Evolutionary conservation across 2,797 vertebrate species (phyloP).

Genomic region (Selene dorsalis): DNA sequence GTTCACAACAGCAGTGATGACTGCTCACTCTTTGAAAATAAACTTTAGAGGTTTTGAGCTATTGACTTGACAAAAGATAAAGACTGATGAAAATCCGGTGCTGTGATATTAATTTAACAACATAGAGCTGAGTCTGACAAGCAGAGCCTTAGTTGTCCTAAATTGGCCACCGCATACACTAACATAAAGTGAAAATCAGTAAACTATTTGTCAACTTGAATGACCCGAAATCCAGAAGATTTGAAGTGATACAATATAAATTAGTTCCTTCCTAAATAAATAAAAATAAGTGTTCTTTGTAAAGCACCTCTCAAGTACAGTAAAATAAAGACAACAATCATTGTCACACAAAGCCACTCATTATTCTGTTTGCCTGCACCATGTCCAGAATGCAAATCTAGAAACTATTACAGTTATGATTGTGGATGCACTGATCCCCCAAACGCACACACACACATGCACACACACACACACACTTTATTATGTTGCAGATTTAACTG

Average conservation of each 20-base stretch:
- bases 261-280: no score
- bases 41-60: constrained; percentile 2
- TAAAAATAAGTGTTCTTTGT: constrained; percentile 14
- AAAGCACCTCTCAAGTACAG: constrained; percentile 32
- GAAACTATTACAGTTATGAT: constrained; percentile 3
- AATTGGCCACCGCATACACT: neutral
- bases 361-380: constrained; percentile 11
- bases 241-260: neutral
- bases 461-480: no score
- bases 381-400: constrained; percentile 13
- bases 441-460: no score
- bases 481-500: no score
- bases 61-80: constrained; percentile 2
- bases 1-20: neutral
- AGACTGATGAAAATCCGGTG: neutral
- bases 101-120: constrained; percentile 12
- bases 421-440: neutral
- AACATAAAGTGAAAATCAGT: neutral
- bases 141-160: constrained; percentile 10
- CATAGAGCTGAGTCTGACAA: constrained; percentile 32
- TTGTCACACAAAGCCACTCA: constrained; percentile 30
- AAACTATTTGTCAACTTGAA: constrained; percentile 1
- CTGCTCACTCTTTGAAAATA: neutral
- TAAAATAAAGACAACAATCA: constrained; percentile 23
- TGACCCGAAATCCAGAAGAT: constrained; percentile 17